phyloP scores from a whole-genome alignment of 2,888 invertebrate species.

The Bedellia somnulentella region DNA sequence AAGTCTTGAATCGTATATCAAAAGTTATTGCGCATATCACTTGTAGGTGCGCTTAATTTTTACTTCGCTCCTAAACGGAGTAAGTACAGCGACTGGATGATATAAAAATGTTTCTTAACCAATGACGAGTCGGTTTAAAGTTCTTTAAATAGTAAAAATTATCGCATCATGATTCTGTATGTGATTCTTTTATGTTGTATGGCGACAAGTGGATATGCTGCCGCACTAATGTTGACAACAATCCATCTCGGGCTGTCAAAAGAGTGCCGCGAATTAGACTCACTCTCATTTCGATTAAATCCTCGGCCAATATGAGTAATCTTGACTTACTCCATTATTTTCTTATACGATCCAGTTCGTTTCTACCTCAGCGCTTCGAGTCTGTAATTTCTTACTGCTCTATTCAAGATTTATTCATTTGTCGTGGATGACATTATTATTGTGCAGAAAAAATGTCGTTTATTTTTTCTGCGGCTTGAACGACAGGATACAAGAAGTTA shows the following conservation, averaged over 20 bases:
- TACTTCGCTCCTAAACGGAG: no score
- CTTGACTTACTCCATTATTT: conserved; percentile 25
- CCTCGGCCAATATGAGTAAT: conserved; percentile 29
- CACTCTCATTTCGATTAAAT: conserved; percentile 56
- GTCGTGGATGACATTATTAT: conserved; percentile 33
- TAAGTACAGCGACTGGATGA: no score
- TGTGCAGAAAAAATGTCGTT: conserved; percentile 27
- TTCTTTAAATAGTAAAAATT: conserved; percentile 10
- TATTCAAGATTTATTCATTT: conserved; percentile 39
- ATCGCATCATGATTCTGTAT: conserved; percentile 24
- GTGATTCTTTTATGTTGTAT: no score
- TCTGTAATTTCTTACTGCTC: conserved; percentile 23
- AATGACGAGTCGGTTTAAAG: conserved; percentile 7
- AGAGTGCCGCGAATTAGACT: conserved; percentile 52
- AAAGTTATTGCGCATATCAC: conserved; percentile 29
- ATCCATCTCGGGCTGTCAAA: conserved; percentile 52
- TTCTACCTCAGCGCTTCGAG: conserved; percentile 16
- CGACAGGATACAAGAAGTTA: conserved; percentile 52
- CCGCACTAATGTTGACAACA: conserved; percentile 56
- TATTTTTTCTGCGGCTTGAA: conserved; percentile 38
- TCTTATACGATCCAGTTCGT: conserved; percentile 16
- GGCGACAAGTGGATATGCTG: conserved; percentile 49
- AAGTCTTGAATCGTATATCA: conserved; percentile 47
- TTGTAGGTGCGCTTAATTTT: conserved; percentile 23
- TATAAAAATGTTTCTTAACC: conserved; percentile 10